A percentile compares a stretch with the other conserved stretches of the same genome.
Conservation (phyloP, 1,140 invertebrate genomes). For the Sitophilus oryzae region DNA sequence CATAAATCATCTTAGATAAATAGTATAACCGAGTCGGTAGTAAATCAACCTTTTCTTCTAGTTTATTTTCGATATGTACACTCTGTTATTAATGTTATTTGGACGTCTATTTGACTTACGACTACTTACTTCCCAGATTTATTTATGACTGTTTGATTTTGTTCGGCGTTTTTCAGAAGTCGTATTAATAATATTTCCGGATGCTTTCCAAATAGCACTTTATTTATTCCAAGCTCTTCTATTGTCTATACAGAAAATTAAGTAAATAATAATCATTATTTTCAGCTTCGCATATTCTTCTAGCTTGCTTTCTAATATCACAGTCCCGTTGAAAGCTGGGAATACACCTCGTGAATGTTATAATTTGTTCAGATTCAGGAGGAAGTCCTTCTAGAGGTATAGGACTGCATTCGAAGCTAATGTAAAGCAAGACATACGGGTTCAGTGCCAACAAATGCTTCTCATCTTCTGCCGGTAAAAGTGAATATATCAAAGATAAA, state of each 20-base stretch:
- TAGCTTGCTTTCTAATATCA: not conserved
- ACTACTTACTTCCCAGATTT: not conserved
- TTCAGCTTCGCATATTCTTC: not conserved
- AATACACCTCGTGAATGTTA: no score
- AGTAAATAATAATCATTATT: not conserved
- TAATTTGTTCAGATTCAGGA: no score
- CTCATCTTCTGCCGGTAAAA: no score
- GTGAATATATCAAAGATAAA: no score
- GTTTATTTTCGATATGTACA: not conserved
- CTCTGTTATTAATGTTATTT: not conserved
- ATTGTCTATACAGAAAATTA: not conserved
- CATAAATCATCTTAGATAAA: not conserved
- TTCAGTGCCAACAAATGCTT: no score
- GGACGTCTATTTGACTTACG: slow-evolving; percentile 6
- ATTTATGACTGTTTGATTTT: slow-evolving; percentile 16
- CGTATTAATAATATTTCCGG: slow-evolving; percentile 17
- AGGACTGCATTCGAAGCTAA: no score
- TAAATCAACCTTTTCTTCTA: not conserved
- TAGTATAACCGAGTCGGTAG: not conserved
- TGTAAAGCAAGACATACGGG: no score
- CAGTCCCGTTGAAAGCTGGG: no score
- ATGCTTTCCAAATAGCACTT: no score
- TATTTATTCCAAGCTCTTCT: no score
- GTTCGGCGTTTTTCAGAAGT: slow-evolving; percentile 16
- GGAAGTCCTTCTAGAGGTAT: no score